A percentile compares a stretch with the other conserved stretches of the same genome.
These are phyloP conservation scores for Caenorhabditis panamensis DNA, from an alignment of 2,888 invertebrate species.

Conservation along the genomic window DNA sequence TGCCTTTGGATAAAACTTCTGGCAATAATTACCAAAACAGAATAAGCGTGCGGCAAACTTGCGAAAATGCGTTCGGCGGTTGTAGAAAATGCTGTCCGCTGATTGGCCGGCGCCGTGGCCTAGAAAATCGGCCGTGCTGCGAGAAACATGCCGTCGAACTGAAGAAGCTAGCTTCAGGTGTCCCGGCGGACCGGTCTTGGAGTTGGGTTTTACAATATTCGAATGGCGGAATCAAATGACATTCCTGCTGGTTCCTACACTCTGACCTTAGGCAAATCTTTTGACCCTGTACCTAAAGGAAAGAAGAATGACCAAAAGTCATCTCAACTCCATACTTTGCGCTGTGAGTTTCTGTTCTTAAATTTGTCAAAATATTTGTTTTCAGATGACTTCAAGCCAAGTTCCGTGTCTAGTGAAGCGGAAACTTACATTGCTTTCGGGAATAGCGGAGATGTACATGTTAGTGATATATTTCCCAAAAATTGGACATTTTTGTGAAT, in stretches of 20 bases:
- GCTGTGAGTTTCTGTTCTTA: slow-evolving; percentile 65
- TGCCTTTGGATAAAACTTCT: too few relatives aligned
- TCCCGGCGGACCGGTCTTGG: too few relatives aligned
- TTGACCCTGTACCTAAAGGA: slow-evolving; percentile 38
- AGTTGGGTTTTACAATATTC: background rate
- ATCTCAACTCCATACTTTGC: slow-evolving; percentile 68
- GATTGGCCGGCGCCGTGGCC: too few relatives aligned
- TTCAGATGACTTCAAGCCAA: slow-evolving; percentile 80
- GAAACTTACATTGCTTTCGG: slow-evolving; percentile 76
- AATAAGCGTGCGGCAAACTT: slow-evolving; percentile 12
- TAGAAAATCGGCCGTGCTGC: background rate
- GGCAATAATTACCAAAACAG: too few relatives aligned
- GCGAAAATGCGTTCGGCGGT: too few relatives aligned
- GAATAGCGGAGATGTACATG: slow-evolving; percentile 76
- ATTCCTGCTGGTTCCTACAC: slow-evolving; percentile 76
- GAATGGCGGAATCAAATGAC: slow-evolving; percentile 65
- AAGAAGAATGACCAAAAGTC: slow-evolving; percentile 24
- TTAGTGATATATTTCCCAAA: slow-evolving; percentile 50
- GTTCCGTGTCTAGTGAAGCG: slow-evolving; percentile 69
- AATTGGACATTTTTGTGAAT: background rate
- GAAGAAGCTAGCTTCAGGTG: too few relatives aligned
- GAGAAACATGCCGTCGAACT: background rate
- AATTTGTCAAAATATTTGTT: background rate
- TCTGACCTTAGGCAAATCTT: slow-evolving; percentile 72
- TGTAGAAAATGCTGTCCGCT: too few relatives aligned